Percentiles rank a stretch among this genome's conserved stretches.
Evolutionary conservation across 2,888 invertebrate species (phyloP).

Genomic region (Agriotes lineatus): DNA sequence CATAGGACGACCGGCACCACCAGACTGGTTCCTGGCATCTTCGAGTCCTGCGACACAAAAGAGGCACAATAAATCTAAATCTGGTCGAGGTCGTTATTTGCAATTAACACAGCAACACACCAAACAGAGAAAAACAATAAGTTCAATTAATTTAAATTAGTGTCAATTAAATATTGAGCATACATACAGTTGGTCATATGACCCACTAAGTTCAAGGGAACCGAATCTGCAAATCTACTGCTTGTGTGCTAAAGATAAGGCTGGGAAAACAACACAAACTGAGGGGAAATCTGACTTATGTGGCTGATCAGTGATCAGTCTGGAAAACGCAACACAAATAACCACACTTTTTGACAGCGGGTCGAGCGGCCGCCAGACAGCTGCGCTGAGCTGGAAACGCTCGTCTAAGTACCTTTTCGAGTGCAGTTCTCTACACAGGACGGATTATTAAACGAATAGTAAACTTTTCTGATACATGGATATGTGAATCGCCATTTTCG

Average conservation of each 20-base stretch:
- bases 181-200: conserved; percentile 47
- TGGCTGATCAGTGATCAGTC: not conserved
- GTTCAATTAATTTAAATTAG: conserved; percentile 57
- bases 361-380: too few relatives aligned
- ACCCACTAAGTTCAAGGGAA: conserved; percentile 37
- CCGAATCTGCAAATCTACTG: not conserved
- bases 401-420: conserved; percentile 24
- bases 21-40: conserved; percentile 87
- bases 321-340: conserved; percentile 25
- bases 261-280: not conserved
- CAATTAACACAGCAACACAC: conserved; percentile 38
- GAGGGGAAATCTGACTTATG: not conserved
- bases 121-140: conserved; percentile 41
- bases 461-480: conserved; percentile 48
- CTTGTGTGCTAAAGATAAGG: not conserved
- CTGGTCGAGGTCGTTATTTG: conserved; percentile 27
- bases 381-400: too few relatives aligned
- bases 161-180: conserved; percentile 54
- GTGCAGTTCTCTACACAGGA: conserved; percentile 21
- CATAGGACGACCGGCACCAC: conserved; percentile 98
- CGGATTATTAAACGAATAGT: conserved; percentile 56
- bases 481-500: conserved; percentile 60
- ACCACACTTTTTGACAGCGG: conserved; percentile 48
- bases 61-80: too few relatives aligned
- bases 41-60: conserved; percentile 40